Base-by-base conservation (phyloP, 1,140 invertebrate genomes). In the Harpegnathos saltator region DNA sequence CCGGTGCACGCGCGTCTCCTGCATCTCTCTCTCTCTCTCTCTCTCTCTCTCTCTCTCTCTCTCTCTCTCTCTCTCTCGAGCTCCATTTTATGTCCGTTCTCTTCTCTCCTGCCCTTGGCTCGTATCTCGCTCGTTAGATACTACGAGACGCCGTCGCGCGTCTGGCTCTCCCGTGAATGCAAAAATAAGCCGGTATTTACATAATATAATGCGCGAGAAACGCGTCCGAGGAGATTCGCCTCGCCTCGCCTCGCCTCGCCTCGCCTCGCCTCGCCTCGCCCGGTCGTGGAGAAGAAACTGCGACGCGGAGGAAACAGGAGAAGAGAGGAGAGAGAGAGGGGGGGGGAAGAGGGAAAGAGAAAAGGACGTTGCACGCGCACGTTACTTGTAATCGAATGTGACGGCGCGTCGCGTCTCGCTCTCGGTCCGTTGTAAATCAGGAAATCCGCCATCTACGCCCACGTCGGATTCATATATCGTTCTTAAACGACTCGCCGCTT, bases 161-260 rank as follows among this genome's bases (percentile, higher is more conserved):
- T 58, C 29, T 33, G 29, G 29, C 29, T 33, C 59, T 48, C 44
- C 22, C 12, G 29, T 5, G 72, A 48, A 52, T 75, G 75, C 77
- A 65, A 72, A 88, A 88, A 85, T 87, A 88, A 73, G 48, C 44
- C 50, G 83, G 68, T 82, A 87, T 87, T 88, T 88, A 78, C 85
- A 88, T 88, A 88, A 87, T 85, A 78, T 62, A 87, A 87, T 84
- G 68, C 81, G 83, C 44, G 26, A 59, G 24, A 62, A 44, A 69
- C 29, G 50, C 58, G 38, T 54, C 58, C 44, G 66, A 48, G 56
- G 59, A 74, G 75, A 84, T 78, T 68, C 50, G 33, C 72, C n/a
- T 66, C 19, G 52, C 33, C 69, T 52, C 22, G 26, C n/a, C 52
- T 52, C 22, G 26, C n/a, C 52, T 52, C 22, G 26, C n/a, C 52